These are phyloP conservation scores for Daphoenositta chrysoptera DNA, from an alignment of 2,113 vertebrate species.

Conservation along the genomic window DNA sequence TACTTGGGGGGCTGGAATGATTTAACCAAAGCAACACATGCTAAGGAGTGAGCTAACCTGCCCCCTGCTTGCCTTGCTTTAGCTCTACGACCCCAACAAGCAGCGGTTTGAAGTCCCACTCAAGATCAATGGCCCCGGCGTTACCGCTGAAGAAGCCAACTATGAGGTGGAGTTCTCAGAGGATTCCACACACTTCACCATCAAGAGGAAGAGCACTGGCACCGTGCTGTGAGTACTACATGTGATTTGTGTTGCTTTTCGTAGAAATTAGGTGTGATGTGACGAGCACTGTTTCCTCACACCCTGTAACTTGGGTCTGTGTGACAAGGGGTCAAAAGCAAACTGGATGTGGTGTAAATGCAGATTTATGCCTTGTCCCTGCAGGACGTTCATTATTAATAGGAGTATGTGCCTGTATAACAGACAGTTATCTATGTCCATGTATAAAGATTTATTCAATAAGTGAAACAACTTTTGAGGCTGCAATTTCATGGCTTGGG, in stretches of 20 bases:
- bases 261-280: background rate
- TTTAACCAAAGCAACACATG: background rate
- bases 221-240: conserved; percentile 37
- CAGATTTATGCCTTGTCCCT: background rate
- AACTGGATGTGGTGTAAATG: background rate
- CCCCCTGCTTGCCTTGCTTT: background rate
- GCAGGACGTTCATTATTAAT: background rate
- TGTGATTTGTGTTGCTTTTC: background rate
- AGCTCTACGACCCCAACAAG: conserved; percentile 44
- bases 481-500: background rate
- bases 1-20: background rate
- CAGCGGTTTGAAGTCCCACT: conserved; percentile 51
- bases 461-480: background rate
- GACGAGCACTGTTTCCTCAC: background rate
- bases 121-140: background rate
- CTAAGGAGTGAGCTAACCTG: background rate
- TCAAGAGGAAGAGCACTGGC: conserved; percentile 47
- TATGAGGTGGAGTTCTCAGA: background rate
- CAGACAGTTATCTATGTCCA: background rate
- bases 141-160: background rate
- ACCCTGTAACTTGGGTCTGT: background rate
- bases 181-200: background rate
- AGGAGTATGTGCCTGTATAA: background rate
- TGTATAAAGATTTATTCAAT: background rate
- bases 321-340: background rate